Base-by-base conservation (phyloP, 2,797 vertebrate genomes). In the Capromys pilorides region DNA sequence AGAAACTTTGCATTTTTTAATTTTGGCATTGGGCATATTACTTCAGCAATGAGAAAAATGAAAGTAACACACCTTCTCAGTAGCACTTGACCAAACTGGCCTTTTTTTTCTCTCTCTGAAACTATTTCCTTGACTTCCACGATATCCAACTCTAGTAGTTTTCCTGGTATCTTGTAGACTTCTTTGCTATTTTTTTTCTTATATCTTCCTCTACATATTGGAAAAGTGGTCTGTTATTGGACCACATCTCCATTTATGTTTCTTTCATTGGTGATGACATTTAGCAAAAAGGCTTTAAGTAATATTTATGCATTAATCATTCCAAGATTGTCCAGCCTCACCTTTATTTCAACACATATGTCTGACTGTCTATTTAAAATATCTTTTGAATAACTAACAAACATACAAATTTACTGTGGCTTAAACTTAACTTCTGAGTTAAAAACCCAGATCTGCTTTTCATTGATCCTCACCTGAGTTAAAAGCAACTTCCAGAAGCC, bases 341-440 rank as follows among this genome's bases (percentile, higher is more conserved):
- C 41, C n/a, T 45, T 93, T 90, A 19, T 61, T 64, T 96, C 12
- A 49, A 19, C 11, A 80, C 10, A n/a, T 86, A 66, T 78, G 24
- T 93, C 71, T 85, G 77, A 83, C 31, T 93, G 28, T 39, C 33
- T 86, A 54, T 33, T 77, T 89, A 87, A 84, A 16, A 51, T 84
- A 73, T 94, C 81, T 71, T 41, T 59, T 93, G 49, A 31, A 91
- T 88, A 89, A 77, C 90, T 51, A 91, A 45, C 49, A 69, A 69
- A 57, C n/a, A 91, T 94, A 71, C 81, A 93, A 91, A 73, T 61
- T 88, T 71, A 89, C 59, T 93, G 66, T 87, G 14, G 49, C 59
- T 28, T 24, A 66, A 93, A 88, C 9, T 80, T 5, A 94, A 86
- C 21, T 75, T 33, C 77, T 81, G 67, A 59, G 82, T 54, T 77